A percentile compares a stretch with the other conserved stretches of the same genome.
These are phyloP conservation scores for Acarapis woodi DNA, from an alignment of 1,140 invertebrate species.

Conservation along the genomic window DNA sequence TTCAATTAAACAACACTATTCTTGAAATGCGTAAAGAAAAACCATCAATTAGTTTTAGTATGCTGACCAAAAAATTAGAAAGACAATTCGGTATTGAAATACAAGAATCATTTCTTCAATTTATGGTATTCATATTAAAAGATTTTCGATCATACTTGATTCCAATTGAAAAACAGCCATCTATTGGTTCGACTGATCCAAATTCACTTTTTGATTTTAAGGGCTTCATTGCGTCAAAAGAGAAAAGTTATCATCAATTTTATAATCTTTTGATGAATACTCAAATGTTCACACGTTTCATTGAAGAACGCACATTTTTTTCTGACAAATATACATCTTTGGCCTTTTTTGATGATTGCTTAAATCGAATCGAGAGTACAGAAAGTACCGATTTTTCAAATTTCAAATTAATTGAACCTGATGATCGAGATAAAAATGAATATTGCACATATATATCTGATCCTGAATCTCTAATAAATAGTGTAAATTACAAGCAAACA, in stretches of 20 bases:
- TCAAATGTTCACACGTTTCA: slow-evolving; percentile 93
- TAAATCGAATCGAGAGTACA: slow-evolving; percentile 30
- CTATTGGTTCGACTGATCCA: slow-evolving; percentile 69
- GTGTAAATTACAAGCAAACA: slow-evolving; percentile 6
- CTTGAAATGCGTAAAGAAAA: neutral
- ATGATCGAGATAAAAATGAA: slow-evolving; percentile 42
- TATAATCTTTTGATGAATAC: slow-evolving; percentile 62
- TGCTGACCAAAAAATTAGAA: slow-evolving; percentile 16
- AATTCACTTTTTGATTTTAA: slow-evolving; percentile 77
- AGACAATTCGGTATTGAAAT: slow-evolving; percentile 63
- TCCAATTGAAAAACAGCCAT: slow-evolving; percentile 80
- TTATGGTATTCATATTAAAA: slow-evolving; percentile 72
- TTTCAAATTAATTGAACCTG: slow-evolving; percentile 34
- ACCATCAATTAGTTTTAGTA: neutral
- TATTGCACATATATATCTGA: slow-evolving; percentile 79
- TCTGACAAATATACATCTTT: slow-evolving; percentile 72
- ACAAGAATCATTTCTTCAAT: slow-evolving; percentile 82
- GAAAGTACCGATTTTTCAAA: slow-evolving; percentile 22
- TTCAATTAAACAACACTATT: slow-evolving; percentile 19
- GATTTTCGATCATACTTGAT: slow-evolving; percentile 66
- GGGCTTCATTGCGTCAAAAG: slow-evolving; percentile 26
- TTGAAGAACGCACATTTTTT: slow-evolving; percentile 92
- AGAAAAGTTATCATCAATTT: slow-evolving; percentile 65
- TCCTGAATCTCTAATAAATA: slow-evolving; percentile 43
- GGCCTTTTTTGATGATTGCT: slow-evolving; percentile 93